Conservation (phyloP, 2,797 vertebrate genomes). For the Centroberyx gerrardi region DNA sequence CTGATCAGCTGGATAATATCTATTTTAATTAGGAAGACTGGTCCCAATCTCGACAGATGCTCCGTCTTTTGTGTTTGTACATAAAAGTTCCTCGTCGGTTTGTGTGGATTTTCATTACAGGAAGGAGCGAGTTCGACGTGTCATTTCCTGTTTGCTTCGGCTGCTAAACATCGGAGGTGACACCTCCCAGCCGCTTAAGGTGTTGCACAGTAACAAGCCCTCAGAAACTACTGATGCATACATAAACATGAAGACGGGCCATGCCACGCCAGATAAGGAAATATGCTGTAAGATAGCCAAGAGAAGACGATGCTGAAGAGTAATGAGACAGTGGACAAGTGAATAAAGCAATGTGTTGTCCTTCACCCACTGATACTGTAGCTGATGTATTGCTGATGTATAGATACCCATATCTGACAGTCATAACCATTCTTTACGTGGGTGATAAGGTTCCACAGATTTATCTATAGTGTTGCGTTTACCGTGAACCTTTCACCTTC, state of each 20-base stretch:
- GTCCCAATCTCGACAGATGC: conserved; percentile 36
- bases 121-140: conserved; percentile 15
- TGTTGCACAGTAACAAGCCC: conserved; percentile 36
- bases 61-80: neutral
- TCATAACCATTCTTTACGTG: conserved; percentile 52
- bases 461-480: conserved; percentile 37
- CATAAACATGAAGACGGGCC: conserved; percentile 30
- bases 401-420: conserved; percentile 38
- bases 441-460: conserved; percentile 35
- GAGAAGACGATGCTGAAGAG: conserved; percentile 27
- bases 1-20: conserved; percentile 42
- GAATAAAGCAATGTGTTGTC: conserved; percentile 16
- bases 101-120: conserved; percentile 29
- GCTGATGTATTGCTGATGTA: conserved; percentile 52
- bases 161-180: conserved; percentile 34
- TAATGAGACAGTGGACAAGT: conserved; percentile 25
- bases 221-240: conserved; percentile 30
- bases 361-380: conserved; percentile 46
- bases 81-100: neutral
- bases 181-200: conserved; percentile 12
- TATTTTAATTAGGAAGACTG: conserved; percentile 38
- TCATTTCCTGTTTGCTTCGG: conserved; percentile 39
- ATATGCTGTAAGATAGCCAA: conserved; percentile 41
- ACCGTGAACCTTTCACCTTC: conserved; percentile 35
- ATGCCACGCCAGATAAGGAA: conserved; percentile 32